These are phyloP conservation scores for Apomyelois bistriatella DNA, from an alignment of 2,888 invertebrate species.

Conservation along the genomic window DNA sequence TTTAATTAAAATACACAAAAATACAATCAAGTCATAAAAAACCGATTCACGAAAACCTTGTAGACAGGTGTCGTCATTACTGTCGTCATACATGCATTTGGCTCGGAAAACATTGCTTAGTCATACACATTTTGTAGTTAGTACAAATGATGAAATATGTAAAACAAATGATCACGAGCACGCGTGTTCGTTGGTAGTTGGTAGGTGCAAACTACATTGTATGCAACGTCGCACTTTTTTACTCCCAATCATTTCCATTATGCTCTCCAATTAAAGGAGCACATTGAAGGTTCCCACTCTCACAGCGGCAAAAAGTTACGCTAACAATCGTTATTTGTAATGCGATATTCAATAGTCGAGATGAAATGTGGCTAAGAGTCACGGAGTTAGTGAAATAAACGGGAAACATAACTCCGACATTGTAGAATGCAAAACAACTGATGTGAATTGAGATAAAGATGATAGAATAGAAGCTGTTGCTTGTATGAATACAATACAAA, in stretches of 20 bases:
- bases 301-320: conserved; percentile 46
- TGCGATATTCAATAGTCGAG: conserved; percentile 37
- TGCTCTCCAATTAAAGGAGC: conserved; percentile 50
- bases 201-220: conserved; percentile 33
- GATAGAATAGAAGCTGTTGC: too few species aligned
- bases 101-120: too few species aligned
- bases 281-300: conserved; percentile 57
- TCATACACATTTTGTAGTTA: too few species aligned
- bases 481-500: too few species aligned
- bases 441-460: neutral
- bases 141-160: neutral
- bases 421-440: conserved; percentile 32
- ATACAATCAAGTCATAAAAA: too few species aligned
- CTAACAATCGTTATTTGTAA: conserved; percentile 49
- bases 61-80: too few species aligned
- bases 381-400: neutral
- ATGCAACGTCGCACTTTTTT: conserved; percentile 49
- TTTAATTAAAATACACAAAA: too few species aligned
- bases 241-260: conserved; percentile 43
- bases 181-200: conserved; percentile 4
- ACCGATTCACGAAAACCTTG: too few species aligned
- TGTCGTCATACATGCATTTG: too few species aligned
- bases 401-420: conserved; percentile 49
- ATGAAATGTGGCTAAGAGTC: neutral
- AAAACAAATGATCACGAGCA: neutral